These are phyloP conservation scores for Crocallis elinguaria DNA, from an alignment of 2,888 invertebrate species.

Conservation along the genomic window DNA sequence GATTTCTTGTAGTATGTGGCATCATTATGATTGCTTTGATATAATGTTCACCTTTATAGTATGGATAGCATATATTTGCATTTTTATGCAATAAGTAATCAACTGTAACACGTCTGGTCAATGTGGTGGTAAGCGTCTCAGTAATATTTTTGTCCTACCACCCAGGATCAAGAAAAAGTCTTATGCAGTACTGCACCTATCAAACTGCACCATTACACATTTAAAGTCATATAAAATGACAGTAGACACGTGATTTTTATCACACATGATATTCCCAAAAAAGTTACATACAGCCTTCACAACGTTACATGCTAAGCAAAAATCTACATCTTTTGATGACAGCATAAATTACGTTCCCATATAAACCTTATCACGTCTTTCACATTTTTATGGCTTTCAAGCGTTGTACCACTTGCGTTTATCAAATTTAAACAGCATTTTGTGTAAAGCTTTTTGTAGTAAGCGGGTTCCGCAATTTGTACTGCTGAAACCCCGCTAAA, in stretches of 20 bases:
- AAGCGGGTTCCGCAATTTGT: conserved; percentile 32
- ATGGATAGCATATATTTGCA: too few species aligned
- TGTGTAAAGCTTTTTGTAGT: conserved; percentile 32
- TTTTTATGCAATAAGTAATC: too few species aligned
- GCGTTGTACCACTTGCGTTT: conserved; percentile 35
- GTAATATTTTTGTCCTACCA: too few species aligned
- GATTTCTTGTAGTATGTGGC: too few species aligned
- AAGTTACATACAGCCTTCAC: conserved; percentile 5
- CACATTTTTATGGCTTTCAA: conserved; percentile 42
- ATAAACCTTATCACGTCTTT: conserved; percentile 42
- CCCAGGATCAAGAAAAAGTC: too few species aligned
- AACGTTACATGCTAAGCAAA: conserved; percentile 27
- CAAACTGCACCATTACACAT: too few species aligned
- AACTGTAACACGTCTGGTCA: too few species aligned
- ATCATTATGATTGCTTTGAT: too few species aligned
- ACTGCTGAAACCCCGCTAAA: conserved; percentile 18
- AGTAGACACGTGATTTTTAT: background rate
- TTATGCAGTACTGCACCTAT: too few species aligned
- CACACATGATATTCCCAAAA: conserved; percentile 2
- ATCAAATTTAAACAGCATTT: conserved; percentile 36
- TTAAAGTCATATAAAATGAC: background rate
- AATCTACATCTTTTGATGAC: conserved; percentile 39
- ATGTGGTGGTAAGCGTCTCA: too few species aligned
- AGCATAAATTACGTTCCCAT: conserved; percentile 40
- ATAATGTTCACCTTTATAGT: too few species aligned